These are phyloP conservation scores for Callyntrura sp. DNA, from an alignment of 2,888 invertebrate species.

Conservation along the genomic window DNA sequence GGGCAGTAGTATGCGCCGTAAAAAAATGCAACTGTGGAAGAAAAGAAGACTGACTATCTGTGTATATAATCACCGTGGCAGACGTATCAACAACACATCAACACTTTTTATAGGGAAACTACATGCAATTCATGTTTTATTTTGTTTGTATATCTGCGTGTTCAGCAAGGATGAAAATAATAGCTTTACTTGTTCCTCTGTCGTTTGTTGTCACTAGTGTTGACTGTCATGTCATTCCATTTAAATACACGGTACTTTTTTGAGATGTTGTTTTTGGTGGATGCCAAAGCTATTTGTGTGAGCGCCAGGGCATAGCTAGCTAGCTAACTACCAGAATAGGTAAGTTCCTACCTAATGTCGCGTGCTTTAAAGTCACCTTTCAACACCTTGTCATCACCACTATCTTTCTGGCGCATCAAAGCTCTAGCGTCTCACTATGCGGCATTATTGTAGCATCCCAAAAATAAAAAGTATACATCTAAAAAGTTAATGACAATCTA, in stretches of 20 bases:
- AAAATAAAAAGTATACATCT: too few relatives aligned
- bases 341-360: conserved; percentile 25
- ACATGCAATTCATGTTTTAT: neutral
- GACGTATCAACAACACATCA: too few relatives aligned
- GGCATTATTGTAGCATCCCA: conserved; percentile 19
- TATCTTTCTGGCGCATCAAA: too few relatives aligned
- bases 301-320: neutral
- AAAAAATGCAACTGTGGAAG: neutral
- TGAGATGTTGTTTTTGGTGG: neutral
- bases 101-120: too few relatives aligned
- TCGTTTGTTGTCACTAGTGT: conserved; percentile 7
- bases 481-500: conserved; percentile 30
- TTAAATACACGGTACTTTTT: conserved; percentile 17
- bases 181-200: conserved; percentile 15
- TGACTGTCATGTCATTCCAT: conserved; percentile 34
- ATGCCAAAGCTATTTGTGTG: neutral
- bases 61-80: too few relatives aligned
- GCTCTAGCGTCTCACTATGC: too few relatives aligned
- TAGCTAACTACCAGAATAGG: too few relatives aligned
- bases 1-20: too few relatives aligned
- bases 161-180: conserved; percentile 16
- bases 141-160: conserved; percentile 30
- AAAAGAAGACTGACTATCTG: neutral
- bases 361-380: conserved; percentile 46
- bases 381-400: conserved; percentile 64